Conservation (phyloP, 2,888 invertebrate species). For the Amaurobius ferox region DNA sequence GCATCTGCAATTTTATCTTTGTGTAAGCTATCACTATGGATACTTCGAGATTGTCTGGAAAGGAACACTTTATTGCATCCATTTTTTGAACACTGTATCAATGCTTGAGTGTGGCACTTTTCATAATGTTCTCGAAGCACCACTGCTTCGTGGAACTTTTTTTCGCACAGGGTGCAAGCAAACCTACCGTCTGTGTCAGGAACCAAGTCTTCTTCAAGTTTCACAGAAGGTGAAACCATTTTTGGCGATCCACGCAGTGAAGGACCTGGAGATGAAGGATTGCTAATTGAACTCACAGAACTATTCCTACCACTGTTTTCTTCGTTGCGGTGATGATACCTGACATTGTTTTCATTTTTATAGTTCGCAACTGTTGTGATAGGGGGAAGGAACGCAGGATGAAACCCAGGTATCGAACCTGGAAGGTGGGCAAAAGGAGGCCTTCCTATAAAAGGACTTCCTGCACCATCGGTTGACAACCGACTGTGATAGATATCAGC, state of each 20-base stretch:
- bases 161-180: conserved; percentile 85
- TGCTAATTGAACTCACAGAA: conserved; percentile 66
- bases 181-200: conserved; percentile 84
- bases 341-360: conserved; percentile 30
- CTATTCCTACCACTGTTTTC: conserved; percentile 53
- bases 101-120: conserved; percentile 83
- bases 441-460: conserved; percentile 48
- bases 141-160: conserved; percentile 82
- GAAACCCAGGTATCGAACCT: conserved; percentile 47
- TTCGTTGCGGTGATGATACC: conserved; percentile 20
- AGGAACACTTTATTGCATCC: conserved; percentile 88
- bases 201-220: conserved; percentile 82
- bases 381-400: conserved; percentile 41
- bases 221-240: conserved; percentile 19
- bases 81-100: conserved; percentile 86
- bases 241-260: conserved; percentile 38
- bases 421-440: conserved; percentile 60
- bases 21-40: conserved; percentile 83
- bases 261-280: conserved; percentile 59
- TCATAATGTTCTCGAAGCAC: conserved; percentile 86
- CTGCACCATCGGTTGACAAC: conserved; percentile 62
- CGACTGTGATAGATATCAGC: conserved; percentile 72
- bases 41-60: conserved; percentile 86
- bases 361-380: conserved; percentile 31
- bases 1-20: conserved; percentile 54